Base-by-base conservation (phyloP, 1,140 invertebrate genomes). In the Lethrus apterus region DNA sequence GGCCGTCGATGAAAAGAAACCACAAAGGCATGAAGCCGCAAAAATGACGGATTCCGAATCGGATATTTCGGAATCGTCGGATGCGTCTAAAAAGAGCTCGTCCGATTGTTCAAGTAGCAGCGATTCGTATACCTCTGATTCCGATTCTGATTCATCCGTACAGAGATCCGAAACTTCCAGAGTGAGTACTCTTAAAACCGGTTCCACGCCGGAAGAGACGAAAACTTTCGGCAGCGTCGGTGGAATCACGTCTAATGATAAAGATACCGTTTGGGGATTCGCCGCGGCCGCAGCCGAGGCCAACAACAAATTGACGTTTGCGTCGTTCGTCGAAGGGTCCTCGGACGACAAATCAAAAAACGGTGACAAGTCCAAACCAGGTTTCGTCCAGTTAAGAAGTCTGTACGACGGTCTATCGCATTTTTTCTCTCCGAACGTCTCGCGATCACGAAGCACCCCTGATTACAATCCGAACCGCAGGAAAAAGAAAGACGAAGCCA, bases 331-430 rank as follows among this genome's bases (percentile, higher is more conserved):
- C 36, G 56, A 62, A 24, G 56, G 64, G 34, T 54, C 65, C 44
- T 59, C 50, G 4, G 69, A 68, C 44, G 70, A 71, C 43, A 69
- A 23, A 46, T 20, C 23, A 7, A 41, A 14, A 38, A 49, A 54
- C 65, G 73, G 42, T 67, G 24, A 26, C 17, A 43, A 18, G 19
- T 14, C 24, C n/a, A 18, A 31, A 21, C 9, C 29, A 11, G 77
- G 78, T 17, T 70, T 72, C 54, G 75, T 78, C 4, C 83, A 84
- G 51, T 62, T 89, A 8, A 82, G 81, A 41, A 81, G 85, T 14
- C 67, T 92, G 1, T 89, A 84, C 67, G 87, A 92, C 65, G 86
- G 87, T 2, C 70, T 92, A 5, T 89, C 86, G 47, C 86, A 90
- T 63, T 80, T 89, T 53, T 92, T 86, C 60, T 80, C 83, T 26